Conservation (phyloP, 2,797 vertebrate species). For the Pelodytes ibericus region DNA sequence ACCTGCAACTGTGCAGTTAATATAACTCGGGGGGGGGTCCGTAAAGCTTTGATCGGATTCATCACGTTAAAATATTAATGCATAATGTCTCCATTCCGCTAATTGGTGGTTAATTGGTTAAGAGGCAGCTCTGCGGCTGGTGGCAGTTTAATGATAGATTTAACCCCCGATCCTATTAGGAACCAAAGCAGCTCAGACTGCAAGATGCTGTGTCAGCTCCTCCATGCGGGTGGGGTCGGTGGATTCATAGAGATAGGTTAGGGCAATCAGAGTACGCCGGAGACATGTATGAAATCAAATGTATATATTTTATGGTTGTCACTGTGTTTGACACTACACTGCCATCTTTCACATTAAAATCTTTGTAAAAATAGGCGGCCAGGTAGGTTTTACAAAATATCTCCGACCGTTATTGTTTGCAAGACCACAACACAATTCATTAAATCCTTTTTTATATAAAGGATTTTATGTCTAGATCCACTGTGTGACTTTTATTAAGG, state of each 20-base stretch:
- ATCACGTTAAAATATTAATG: constrained; percentile 81
- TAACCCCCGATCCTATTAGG: constrained; percentile 85
- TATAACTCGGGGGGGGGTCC: constrained; percentile 19
- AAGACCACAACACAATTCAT: too few relatives aligned
- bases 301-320: too few relatives aligned
- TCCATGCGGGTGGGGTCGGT: constrained; percentile 42
- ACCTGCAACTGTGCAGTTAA: constrained; percentile 26
- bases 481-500: too few relatives aligned
- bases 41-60: constrained; percentile 77
- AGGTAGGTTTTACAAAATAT: too few relatives aligned
- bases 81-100: constrained; percentile 80
- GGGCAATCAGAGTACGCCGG: background rate
- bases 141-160: constrained; percentile 90
- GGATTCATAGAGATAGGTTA: constrained; percentile 3
- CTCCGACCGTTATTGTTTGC: too few relatives aligned
- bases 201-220: constrained; percentile 87
- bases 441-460: too few relatives aligned
- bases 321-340: too few relatives aligned
- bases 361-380: too few relatives aligned
- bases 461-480: too few relatives aligned
- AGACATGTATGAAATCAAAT: background rate
- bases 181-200: constrained; percentile 84
- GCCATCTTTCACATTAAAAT: too few relatives aligned
- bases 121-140: constrained; percentile 84
- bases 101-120: constrained; percentile 87